Evolutionary conservation across 2,888 invertebrate genomes (phyloP).

Genomic region (Frankliniella fusca): DNA sequence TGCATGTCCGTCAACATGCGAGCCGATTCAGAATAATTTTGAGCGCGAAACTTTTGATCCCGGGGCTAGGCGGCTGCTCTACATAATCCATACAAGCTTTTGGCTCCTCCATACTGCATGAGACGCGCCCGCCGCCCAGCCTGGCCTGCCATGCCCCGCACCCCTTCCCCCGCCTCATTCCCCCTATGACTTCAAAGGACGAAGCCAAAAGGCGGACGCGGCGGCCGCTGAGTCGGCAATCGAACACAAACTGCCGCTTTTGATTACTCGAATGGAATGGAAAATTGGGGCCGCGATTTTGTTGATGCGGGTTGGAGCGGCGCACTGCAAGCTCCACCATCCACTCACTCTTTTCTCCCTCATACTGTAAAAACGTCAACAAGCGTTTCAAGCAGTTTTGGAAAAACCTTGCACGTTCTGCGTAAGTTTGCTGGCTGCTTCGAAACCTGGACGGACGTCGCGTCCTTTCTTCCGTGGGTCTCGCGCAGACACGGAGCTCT

Average conservation of each 20-base stretch:
- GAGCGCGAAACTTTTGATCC: conserved; percentile 19
- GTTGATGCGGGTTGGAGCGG: no score
- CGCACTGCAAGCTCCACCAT: no score
- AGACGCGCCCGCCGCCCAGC: background rate
- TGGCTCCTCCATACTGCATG: conserved; percentile 12
- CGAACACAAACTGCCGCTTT: background rate
- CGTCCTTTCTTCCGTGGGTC: no score
- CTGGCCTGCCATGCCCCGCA: background rate
- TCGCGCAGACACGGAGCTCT: no score
- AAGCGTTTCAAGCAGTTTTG: no score
- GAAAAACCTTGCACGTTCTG: no score
- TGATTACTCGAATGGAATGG: background rate
- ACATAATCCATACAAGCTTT: background rate
- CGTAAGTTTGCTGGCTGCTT: no score
- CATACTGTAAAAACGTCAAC: no score
- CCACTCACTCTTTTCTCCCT: no score
- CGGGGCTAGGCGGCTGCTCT: background rate
- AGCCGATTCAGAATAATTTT: conserved; percentile 14
- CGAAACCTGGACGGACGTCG: no score
- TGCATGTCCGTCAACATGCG: conserved; percentile 22
- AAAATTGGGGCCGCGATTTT: background rate
- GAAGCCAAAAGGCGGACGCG: background rate
- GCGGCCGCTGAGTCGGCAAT: background rate
- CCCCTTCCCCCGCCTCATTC: background rate
- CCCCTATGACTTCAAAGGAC: background rate